Evolutionary conservation across 2,113 vertebrate genomes (phyloP).

Genomic region (Pseudolaguvia tuberculata): DNA sequence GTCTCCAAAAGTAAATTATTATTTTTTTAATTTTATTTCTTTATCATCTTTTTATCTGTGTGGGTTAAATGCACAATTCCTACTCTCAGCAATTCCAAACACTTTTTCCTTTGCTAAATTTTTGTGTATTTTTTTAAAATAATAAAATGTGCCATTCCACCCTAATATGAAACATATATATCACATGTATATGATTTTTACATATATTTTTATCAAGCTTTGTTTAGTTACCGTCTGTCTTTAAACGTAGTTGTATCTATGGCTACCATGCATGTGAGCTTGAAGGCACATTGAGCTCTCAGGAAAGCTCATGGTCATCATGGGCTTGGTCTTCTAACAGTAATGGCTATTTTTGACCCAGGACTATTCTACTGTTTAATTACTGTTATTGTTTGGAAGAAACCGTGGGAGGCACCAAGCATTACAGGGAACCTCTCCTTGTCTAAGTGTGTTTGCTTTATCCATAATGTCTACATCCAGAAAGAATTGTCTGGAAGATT

Average conservation of each 20-base stretch:
- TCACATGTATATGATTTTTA: no score
- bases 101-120: conserved; percentile 1
- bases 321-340: neutral
- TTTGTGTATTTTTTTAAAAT: conserved; percentile 29
- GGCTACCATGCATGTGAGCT: neutral
- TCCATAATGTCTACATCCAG: no score
- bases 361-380: neutral
- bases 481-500: no score
- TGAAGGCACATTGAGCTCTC: neutral
- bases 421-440: no score
- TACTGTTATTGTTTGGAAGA: neutral
- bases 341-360: no score
- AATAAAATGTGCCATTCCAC: conserved; percentile 53
- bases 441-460: no score
- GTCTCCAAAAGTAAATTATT: neutral
- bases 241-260: neutral
- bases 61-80: conserved; percentile 14
- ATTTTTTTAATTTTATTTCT: conserved; percentile 7
- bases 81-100: neutral
- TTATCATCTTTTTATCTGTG: conserved; percentile 11
- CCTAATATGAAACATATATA: neutral
- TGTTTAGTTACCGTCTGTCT: neutral
- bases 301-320: neutral
- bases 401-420: no score
- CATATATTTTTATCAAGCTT: neutral